Percentiles rank a stretch among this genome's conserved stretches.
Conservation (phyloP, 2,888 invertebrate genomes). For the Caenorhabditis sp. region DNA sequence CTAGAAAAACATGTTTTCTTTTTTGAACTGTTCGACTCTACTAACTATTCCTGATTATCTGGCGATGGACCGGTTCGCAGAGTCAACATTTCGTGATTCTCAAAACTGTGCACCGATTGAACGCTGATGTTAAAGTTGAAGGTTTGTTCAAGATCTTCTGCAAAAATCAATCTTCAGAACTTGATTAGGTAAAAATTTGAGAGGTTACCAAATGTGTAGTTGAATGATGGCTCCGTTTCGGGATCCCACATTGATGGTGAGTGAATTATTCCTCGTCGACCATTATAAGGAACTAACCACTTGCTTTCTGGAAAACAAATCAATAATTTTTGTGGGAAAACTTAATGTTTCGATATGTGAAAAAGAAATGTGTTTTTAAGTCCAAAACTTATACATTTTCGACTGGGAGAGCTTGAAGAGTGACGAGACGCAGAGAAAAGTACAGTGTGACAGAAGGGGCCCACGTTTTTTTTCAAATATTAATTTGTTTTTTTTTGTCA, state of each 20-base stretch:
- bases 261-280: slow-evolving; percentile 23
- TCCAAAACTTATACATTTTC: no score
- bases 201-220: slow-evolving; percentile 13
- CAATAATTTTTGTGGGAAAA: not conserved
- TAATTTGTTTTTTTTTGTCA: no score
- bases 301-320: slow-evolving; percentile 3
- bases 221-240: slow-evolving; percentile 12
- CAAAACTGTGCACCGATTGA: slow-evolving; percentile 16
- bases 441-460: no score
- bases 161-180: not conserved
- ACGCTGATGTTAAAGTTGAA: slow-evolving; percentile 29
- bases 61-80: not conserved
- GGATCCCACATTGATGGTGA: slow-evolving; percentile 29
- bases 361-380: no score
- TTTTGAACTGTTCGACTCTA: not conserved
- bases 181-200: not conserved
- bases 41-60: slow-evolving; percentile 19
- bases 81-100: not conserved
- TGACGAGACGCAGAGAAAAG: no score
- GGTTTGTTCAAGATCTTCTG: slow-evolving; percentile 14
- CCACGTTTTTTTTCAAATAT: no score
- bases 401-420: no score
- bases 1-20: not conserved
- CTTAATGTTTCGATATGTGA: no score
- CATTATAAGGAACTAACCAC: slow-evolving; percentile 26